These are phyloP conservation scores for Spinus pinus DNA, from an alignment of 2,797 vertebrate genomes.

Conservation along the genomic window DNA sequence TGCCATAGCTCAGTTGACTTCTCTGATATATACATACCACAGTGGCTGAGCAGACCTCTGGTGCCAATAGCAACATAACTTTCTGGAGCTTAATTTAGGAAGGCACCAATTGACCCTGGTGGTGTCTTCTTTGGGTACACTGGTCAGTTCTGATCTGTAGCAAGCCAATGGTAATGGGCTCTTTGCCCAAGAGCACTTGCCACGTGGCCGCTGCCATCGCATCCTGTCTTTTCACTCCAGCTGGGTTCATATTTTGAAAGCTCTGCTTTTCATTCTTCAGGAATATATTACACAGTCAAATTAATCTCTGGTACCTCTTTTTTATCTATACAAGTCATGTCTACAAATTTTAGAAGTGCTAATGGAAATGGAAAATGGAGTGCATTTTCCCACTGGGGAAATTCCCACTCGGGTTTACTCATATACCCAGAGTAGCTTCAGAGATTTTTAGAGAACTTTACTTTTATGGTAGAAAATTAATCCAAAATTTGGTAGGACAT, in stretches of 20 bases:
- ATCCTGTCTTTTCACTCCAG: not conserved
- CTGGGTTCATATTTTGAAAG: not conserved
- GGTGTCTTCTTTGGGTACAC: not conserved
- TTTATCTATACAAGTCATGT: not conserved
- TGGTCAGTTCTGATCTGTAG: not conserved
- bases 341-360: not conserved
- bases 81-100: not conserved
- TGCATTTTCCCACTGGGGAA: not conserved
- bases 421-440: not conserved
- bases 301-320: not conserved
- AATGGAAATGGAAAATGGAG: not conserved
- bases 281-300: not conserved
- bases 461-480: not conserved
- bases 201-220: rapidly evolving
- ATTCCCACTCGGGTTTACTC: not conserved
- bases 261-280: not conserved
- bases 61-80: rapidly evolving
- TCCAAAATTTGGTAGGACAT: not conserved
- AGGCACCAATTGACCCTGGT: not conserved
- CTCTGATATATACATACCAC: rapidly evolving
- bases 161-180: rapidly evolving
- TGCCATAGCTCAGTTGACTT: not conserved
- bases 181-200: rapidly evolving
- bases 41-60: not conserved
- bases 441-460: not conserved